phyloP scores from a whole-genome alignment of 2,888 invertebrate species.

The Drosophila suboccidentalis region DNA sequence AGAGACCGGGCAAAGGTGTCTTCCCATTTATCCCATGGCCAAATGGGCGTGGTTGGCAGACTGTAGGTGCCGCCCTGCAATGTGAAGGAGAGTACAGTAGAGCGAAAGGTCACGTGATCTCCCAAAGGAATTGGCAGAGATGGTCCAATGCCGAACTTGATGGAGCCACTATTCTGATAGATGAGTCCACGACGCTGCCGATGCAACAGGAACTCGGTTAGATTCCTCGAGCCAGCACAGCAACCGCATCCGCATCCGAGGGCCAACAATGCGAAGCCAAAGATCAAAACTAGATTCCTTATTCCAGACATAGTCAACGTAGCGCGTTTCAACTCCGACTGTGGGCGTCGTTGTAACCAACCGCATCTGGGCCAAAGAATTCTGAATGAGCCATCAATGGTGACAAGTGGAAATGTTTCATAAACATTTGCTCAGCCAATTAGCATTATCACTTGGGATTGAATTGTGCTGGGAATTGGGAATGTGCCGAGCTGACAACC shows the following conservation, averaged over 20 bases:
- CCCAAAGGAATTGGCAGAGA: conserved; percentile 75
- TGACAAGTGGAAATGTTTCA: conserved; percentile 62
- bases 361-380: conserved; percentile 6
- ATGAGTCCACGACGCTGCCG: conserved; percentile 69
- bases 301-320: conserved; percentile 36
- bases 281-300: conserved; percentile 24
- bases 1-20: conserved; percentile 75
- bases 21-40: conserved; percentile 84
- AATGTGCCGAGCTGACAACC: neutral
- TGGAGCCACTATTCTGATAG: conserved; percentile 65
- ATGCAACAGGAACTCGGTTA: conserved; percentile 65
- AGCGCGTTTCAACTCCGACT: conserved; percentile 46
- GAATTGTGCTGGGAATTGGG: conserved; percentile 42
- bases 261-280: conserved; percentile 15
- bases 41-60: conserved; percentile 76
- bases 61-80: conserved; percentile 80
- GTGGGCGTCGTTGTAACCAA: conserved; percentile 26
- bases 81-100: conserved; percentile 75
- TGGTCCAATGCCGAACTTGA: conserved; percentile 73
- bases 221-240: conserved; percentile 32
- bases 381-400: conserved; percentile 55
- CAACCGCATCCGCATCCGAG: neutral
- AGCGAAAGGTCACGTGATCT: conserved; percentile 80
- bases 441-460: conserved; percentile 47
- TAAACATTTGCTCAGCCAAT: conserved; percentile 72